Evolutionary conservation across 2,113 vertebrate genomes (phyloP), one percentile per base, ranked within the genome.

Genomic region (Platichthys flesus): DNA sequence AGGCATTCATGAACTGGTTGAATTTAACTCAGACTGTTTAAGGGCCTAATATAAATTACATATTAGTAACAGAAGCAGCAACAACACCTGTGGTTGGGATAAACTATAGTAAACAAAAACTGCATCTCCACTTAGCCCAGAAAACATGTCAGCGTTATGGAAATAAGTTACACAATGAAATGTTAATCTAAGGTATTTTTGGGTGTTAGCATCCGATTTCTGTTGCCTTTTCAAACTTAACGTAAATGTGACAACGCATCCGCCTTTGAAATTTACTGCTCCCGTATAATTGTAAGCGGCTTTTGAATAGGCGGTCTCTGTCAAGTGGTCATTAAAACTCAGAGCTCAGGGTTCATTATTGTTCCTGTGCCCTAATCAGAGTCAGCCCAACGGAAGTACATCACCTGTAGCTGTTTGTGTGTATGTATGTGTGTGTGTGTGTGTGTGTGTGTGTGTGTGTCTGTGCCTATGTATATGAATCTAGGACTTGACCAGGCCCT

Each of bases 291-390:
- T 72, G 74, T 78, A 14, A 90, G 85, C 58, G 0, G 77, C 71
- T 85, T 88, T 87, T 77, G 85, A 88, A 84, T 74, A 65, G 85
- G 63, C 78, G 3, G 69, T 63, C 66, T 76, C 76, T 66, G 82
- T 68, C 82, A 89, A 92, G 86, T 88, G 90, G 74, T 72, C 84
- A 71, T 90, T 92, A 90, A 87, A 90, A 67, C 64, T 61, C 79
- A 66, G 74, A 81, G 88, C 85, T 77, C 77, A 64, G 71, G 83
- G 84, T 91, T 93, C 88, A 85, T 93, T 91, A 90, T 81, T 78
- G 83, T 89, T 78, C 73, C 79, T 51, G 42, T 26, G 16, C 67
- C 61, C 73, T 91, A 89, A 90, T 92, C 85, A 89, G 70, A 89
- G 82, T 84, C 89, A 83, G 86, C 75, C 83, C 67, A 69, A 61